phyloP scores from a whole-genome alignment of 2,113 vertebrate genomes.

The Nestor notabilis region DNA sequence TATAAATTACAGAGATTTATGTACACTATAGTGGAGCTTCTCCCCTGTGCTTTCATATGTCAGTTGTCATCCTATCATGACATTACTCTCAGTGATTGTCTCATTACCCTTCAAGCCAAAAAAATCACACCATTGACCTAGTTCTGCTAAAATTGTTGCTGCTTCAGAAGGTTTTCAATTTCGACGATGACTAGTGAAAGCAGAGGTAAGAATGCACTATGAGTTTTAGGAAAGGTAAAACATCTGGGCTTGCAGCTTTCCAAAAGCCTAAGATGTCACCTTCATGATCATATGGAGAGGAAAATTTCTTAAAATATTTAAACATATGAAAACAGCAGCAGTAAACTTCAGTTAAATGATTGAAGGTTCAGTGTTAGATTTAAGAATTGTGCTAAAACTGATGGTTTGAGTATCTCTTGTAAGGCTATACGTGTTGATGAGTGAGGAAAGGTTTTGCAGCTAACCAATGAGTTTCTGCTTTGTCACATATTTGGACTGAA shows the following conservation, averaged over 20 bases:
- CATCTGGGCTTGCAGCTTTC: background rate
- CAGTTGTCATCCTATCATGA: background rate
- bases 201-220: background rate
- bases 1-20: background rate
- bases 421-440: rapidly evolving
- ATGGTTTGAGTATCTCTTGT: background rate
- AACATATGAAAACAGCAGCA: background rate
- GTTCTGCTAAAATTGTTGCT: background rate
- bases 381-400: background rate
- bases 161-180: background rate
- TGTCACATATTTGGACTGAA: background rate
- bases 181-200: background rate
- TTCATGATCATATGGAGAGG: background rate
- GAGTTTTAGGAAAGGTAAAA: background rate
- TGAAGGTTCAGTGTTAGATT: background rate
- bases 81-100: background rate
- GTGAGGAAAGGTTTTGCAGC: background rate
- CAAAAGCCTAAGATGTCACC: background rate
- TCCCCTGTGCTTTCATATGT: background rate
- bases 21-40: rapidly evolving
- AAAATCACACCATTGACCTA: background rate
- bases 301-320: background rate
- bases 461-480: background rate
- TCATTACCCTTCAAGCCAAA: background rate
- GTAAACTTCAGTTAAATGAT: background rate